Percentiles rank a stretch among this genome's conserved stretches.
Evolutionary conservation across 2,888 invertebrate species (phyloP).

Genomic region (Eulithis prunata): DNA sequence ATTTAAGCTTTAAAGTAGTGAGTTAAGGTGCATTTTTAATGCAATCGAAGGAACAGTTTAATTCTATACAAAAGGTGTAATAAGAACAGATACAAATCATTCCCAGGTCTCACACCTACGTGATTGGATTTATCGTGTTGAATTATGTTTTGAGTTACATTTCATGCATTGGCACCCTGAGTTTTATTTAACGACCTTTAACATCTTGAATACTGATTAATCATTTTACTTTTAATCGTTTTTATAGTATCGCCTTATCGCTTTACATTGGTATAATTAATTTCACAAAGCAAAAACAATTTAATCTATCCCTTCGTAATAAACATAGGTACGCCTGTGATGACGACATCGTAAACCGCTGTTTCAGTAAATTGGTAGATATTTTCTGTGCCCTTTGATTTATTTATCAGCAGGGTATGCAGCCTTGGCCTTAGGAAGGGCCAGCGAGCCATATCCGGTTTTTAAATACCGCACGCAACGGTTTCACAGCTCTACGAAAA

Average conservation of each 20-base stretch:
- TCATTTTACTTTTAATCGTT: not conserved
- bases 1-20: not conserved
- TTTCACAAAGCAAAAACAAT: not conserved
- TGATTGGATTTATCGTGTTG: constrained; percentile 36
- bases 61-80: constrained; percentile 27
- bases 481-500: not conserved
- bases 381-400: no score
- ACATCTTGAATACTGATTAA: not conserved
- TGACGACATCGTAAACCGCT: no score
- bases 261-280: not conserved
- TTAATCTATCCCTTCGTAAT: no score
- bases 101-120: constrained; percentile 39
- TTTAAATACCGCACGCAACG: not conserved
- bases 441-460: not conserved
- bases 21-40: constrained; percentile 5
- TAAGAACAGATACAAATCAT: constrained; percentile 46
- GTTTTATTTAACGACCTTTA: no score
- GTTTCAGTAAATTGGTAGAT: no score
- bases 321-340: no score
- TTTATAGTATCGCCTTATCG: not conserved
- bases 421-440: not conserved
- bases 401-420: not conserved
- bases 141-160: constrained; percentile 32
- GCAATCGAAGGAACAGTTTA: not conserved
- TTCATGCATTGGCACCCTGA: not conserved